Evolutionary conservation across 2,797 vertebrate genomes (phyloP), one percentile per base, ranked within the genome.

Genomic region (Sebastes kiyomatsui): DNA sequence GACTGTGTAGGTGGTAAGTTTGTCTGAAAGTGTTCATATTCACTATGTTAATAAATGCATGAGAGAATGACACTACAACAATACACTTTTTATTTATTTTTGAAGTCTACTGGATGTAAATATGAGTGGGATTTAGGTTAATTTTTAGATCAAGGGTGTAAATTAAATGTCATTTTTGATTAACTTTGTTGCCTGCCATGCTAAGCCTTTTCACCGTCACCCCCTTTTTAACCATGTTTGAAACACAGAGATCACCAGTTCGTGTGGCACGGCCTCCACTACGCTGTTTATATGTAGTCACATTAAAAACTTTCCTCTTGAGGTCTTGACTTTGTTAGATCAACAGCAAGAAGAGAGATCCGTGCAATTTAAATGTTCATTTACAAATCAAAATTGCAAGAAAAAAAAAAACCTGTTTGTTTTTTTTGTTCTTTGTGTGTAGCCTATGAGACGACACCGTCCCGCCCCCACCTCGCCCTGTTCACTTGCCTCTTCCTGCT

Each of bases 1-100:
- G 96, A 96, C 94, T 94, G 90, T 93, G 70, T 95, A 87, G 95
- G 90, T 88, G 96, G 96, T 97, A 95, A 96, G 96, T 97, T 46
- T 74, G 35, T 82, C 68, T 81, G 55, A 70, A 70, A 82, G 52
- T 72, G 70, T 81, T 59, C 13, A 75, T 42, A 70, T 65, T 80
- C 80, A 84, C 71, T 35, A 38, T 38, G 28, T 67, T 60, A 32
- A 77, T 75, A 55, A 46, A 18, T 88, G 90, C 91, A 94, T 88
- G 87, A 71, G 13, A 59, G 67, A 67, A 61, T 81, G 32, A 76
- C 66, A 49, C 46, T 20, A n/a, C 46, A 81, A 46, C 49, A 69
- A 8, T 14, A 14, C 73, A 72, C 54, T 56, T 49, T 85, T 52
- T 20, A 20, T 58, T 60, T 18, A 23, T 67, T 14, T 30, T 30